Conservation (phyloP, 2,113 vertebrate genomes). For the Cyphomyrus discorhynchus region DNA sequence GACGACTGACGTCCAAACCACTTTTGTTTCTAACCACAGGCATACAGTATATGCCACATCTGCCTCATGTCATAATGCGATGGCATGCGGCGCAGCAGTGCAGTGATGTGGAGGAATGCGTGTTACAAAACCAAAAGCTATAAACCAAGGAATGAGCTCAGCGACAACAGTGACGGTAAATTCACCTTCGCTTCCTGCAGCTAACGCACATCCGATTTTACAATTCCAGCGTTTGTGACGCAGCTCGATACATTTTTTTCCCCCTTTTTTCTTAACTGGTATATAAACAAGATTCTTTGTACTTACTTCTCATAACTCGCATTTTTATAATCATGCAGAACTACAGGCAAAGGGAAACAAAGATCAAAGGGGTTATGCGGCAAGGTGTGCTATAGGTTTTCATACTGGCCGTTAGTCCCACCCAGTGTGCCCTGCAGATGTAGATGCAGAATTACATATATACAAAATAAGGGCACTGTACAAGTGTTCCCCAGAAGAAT, state of each 20-base stretch:
- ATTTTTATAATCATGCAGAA: conserved; percentile 75
- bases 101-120: conserved; percentile 6
- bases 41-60: not conserved
- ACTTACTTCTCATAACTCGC: conserved; percentile 57
- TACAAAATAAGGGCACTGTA: conserved; percentile 54
- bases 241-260: conserved; percentile 13
- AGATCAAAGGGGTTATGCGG: conserved; percentile 66
- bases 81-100: conserved; percentile 35
- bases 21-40: conserved; percentile 1
- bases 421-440: conserved; percentile 67
- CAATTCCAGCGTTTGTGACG: conserved; percentile 31
- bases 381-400: conserved; percentile 70
- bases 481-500: conserved; percentile 23
- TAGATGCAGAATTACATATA: conserved; percentile 70
- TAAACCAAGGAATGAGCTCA: conserved; percentile 20
- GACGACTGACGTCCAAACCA: conserved; percentile 13
- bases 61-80: not conserved
- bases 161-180: conserved; percentile 20
- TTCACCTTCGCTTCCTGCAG: conserved; percentile 25
- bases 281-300: conserved; percentile 57
- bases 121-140: conserved; percentile 9
- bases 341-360: conserved; percentile 74
- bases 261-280: conserved; percentile 42
- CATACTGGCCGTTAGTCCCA: conserved; percentile 95
- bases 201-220: conserved; percentile 25